Evolutionary conservation across 2,888 invertebrate species (phyloP).

Genomic region (Pinctada fucata): DNA sequence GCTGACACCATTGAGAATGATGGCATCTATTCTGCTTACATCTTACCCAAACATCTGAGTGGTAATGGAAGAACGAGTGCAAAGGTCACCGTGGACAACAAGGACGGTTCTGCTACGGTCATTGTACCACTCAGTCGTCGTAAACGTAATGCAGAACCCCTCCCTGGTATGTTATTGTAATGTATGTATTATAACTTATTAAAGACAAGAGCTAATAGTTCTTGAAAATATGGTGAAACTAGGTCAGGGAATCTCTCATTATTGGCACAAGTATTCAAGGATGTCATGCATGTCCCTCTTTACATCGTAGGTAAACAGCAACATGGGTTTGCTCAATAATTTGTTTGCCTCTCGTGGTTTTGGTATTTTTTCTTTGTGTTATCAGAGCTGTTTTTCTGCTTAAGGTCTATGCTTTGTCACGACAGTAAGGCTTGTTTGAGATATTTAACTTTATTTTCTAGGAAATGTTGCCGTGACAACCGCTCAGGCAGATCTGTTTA

Average conservation of each 20-base stretch:
- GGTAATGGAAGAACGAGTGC: slow-evolving; percentile 51
- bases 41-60: slow-evolving; percentile 42
- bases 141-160: neutral
- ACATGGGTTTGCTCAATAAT: neutral
- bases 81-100: slow-evolving; percentile 46
- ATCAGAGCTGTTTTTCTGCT: too few species aligned
- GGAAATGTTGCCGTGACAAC: neutral
- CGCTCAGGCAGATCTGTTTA: slow-evolving; percentile 28
- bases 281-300: neutral
- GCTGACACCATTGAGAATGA: slow-evolving; percentile 49
- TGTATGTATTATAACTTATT: too few species aligned
- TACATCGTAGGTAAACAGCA: neutral
- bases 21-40: slow-evolving; percentile 50
- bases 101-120: slow-evolving; percentile 24
- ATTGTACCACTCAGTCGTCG: neutral
- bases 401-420: too few species aligned
- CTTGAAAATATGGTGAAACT: too few species aligned
- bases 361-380: neutral
- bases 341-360: neutral
- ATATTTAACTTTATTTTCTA: too few species aligned
- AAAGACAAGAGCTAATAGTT: too few species aligned
- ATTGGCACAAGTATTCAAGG: too few species aligned
- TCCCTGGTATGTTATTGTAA: too few species aligned
- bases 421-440: too few species aligned
- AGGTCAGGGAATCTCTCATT: too few species aligned